Evolutionary conservation across 1,140 invertebrate species (phyloP).

Genomic region (Oncopeltus fasciatus): DNA sequence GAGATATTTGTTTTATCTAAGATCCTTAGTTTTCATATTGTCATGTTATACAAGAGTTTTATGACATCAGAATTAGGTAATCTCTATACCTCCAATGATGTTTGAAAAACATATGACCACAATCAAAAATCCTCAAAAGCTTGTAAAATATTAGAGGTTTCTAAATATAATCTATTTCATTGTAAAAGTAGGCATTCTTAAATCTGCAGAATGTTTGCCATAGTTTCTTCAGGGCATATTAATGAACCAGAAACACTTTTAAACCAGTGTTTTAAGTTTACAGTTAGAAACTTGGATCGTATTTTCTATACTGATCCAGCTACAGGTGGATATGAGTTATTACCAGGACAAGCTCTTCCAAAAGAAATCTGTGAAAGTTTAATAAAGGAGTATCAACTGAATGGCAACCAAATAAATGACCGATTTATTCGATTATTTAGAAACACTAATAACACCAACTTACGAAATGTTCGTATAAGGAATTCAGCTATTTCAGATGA

Average conservation of each 20-base stretch:
- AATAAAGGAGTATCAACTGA: conserved; percentile 43
- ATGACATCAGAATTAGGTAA: too few relatives aligned
- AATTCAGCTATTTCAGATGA: conserved; percentile 53
- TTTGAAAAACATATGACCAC: too few relatives aligned
- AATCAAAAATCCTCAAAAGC: too few relatives aligned
- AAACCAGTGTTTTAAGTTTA: conserved; percentile 30
- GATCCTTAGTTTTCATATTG: too few relatives aligned
- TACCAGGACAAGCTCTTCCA: conserved; percentile 42
- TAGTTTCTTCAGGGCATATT: neutral
- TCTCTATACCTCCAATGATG: too few relatives aligned
- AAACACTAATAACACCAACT: conserved; percentile 45
- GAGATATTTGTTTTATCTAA: too few relatives aligned
- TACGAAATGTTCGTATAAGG: conserved; percentile 51
- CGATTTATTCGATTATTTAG: conserved; percentile 55
- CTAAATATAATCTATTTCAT: too few relatives aligned
- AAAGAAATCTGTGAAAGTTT: conserved; percentile 57
- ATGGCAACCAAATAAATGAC: conserved; percentile 34
- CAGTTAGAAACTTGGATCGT: conserved; percentile 27
- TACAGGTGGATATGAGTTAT: conserved; percentile 26
- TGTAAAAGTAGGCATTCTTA: too few relatives aligned
- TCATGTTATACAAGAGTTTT: too few relatives aligned
- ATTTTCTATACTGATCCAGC: conserved; percentile 25
- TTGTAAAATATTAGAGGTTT: too few relatives aligned
- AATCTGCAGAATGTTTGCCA: conserved; percentile 5
- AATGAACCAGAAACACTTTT: conserved; percentile 30